A percentile compares a stretch with the other conserved stretches of the same genome.
These are phyloP conservation scores for Pristiophorus japonicus DNA, from an alignment of 2,113 vertebrate genomes.

Conservation along the genomic window DNA sequence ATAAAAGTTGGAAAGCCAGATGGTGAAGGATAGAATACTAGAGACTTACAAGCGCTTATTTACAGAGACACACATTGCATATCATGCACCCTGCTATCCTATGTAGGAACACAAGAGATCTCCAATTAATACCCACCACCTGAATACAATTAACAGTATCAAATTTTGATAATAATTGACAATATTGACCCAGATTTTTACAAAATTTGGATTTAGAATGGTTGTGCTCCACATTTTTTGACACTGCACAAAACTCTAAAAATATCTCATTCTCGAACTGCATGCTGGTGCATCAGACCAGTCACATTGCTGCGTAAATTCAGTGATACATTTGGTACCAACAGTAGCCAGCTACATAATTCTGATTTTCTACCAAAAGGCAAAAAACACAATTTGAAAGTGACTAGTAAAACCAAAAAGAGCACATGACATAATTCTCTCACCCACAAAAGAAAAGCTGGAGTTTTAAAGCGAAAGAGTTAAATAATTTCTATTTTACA, in stretches of 20 bases:
- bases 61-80: no score
- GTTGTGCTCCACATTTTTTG: background rate
- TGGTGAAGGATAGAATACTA: no score
- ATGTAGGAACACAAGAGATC: no score
- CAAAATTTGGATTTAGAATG: background rate
- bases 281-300: background rate
- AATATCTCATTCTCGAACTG: background rate
- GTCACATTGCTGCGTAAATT: background rate
- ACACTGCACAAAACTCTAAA: background rate
- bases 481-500: background rate
- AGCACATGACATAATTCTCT: background rate
- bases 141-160: no score
- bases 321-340: background rate
- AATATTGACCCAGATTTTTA: no score
- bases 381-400: background rate
- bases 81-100: no score
- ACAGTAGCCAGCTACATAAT: background rate
- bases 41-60: no score
- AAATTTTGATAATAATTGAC: no score
- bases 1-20: no score
- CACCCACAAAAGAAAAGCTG: background rate
- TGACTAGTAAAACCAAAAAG: background rate
- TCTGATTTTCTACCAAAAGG: background rate
- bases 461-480: background rate
- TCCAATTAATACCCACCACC: no score